Evolutionary conservation across 2,888 invertebrate species (phyloP).

Genomic region (Ligdia adustata): DNA sequence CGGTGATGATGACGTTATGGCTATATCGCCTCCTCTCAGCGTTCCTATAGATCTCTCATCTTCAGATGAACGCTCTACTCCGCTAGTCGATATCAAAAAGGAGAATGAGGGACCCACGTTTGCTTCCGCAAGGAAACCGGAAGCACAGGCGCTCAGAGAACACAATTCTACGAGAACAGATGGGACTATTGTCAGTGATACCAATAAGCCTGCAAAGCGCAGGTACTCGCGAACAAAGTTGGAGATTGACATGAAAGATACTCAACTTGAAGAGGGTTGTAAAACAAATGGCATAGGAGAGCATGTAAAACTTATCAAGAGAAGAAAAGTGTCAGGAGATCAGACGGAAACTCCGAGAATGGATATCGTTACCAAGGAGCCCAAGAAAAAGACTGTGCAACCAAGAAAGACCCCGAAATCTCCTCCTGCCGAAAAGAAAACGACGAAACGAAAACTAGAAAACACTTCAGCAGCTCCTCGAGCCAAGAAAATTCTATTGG

Average conservation of each 20-base stretch:
- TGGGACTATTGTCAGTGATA: constrained; percentile 50
- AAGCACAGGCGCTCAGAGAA: constrained; percentile 73
- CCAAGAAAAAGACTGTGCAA: constrained; percentile 61
- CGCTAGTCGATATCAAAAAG: constrained; percentile 75
- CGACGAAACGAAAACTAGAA: constrained; percentile 73
- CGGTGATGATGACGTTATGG: constrained; percentile 77
- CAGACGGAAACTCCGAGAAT: constrained; percentile 55
- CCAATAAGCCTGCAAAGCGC: constrained; percentile 68
- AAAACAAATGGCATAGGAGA: constrained; percentile 81
- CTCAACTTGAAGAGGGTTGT: constrained; percentile 71
- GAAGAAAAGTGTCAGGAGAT: constrained; percentile 79
- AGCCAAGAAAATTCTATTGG: constrained; percentile 61
- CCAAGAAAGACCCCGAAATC: constrained; percentile 58
- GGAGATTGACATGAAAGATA: constrained; percentile 78
- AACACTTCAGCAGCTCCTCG: constrained; percentile 47
- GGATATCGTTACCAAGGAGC: constrained; percentile 62
- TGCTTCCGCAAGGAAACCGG: constrained; percentile 65
- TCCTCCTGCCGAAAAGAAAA: constrained; percentile 66
- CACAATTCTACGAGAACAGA: constrained; percentile 57
- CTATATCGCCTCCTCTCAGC: constrained; percentile 74
- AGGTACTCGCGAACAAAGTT: constrained; percentile 75
- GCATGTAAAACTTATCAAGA: constrained; percentile 79
- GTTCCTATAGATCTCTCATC: constrained; percentile 78
- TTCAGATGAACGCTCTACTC: constrained; percentile 74
- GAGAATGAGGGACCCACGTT: constrained; percentile 75